These are phyloP conservation scores for Oasisia sp. DNA, from an alignment of 2,888 invertebrate genomes.

Conservation along the genomic window DNA sequence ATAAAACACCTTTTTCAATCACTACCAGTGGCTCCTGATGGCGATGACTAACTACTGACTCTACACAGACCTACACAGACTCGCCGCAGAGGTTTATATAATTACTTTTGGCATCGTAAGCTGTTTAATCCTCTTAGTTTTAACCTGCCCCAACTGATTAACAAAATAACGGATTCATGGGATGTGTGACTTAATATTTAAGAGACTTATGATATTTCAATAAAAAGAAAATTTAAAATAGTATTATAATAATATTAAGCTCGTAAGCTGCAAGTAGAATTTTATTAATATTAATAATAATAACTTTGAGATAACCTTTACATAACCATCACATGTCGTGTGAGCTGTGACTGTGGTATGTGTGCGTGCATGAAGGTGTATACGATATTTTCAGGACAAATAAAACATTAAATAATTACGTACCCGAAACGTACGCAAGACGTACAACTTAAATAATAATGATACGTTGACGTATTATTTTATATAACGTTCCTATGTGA, in stretches of 20 bases:
- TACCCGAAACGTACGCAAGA: not conserved
- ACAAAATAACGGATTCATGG: not conserved
- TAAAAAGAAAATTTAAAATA: no score
- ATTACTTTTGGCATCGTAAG: not conserved
- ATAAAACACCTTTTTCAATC: not conserved
- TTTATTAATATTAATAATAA: not conserved
- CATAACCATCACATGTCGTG: not conserved
- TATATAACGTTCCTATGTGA: no score
- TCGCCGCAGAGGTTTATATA: not conserved
- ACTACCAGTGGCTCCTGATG: not conserved
- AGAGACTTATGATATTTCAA: no score
- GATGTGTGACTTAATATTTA: not conserved
- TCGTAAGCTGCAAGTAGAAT: no score
- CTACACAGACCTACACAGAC: not conserved
- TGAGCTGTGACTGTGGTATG: not conserved
- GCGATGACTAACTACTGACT: not conserved
- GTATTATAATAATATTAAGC: no score
- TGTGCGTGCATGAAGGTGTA: not conserved
- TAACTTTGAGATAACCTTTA: not conserved
- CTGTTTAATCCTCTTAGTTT: not conserved
- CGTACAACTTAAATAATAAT: not conserved
- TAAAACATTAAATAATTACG: not conserved
- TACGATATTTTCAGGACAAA: not conserved
- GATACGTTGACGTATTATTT: not conserved
- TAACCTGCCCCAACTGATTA: not conserved